A percentile compares a stretch with the other conserved stretches of the same genome.
phyloP scores from a whole-genome alignment of 2,888 invertebrate species.

The Platycheirus albimanus region DNA sequence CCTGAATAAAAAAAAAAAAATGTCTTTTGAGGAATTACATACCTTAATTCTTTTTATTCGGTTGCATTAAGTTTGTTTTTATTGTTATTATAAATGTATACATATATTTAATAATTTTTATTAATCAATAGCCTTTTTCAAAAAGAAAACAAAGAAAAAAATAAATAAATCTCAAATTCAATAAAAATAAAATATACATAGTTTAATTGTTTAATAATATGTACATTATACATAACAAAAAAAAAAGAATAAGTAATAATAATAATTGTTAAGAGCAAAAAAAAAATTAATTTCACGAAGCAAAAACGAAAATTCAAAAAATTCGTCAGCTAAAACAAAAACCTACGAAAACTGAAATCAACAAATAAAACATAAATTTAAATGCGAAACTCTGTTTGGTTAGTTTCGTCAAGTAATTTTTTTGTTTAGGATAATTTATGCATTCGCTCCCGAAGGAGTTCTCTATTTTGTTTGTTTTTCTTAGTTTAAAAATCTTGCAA shows the following conservation, averaged over 20 bases:
- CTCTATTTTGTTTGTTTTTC: constrained; percentile 30
- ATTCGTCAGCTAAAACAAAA: constrained; percentile 22
- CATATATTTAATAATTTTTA: constrained; percentile 34
- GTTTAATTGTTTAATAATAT: constrained; percentile 67
- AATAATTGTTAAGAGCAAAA: constrained; percentile 32
- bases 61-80: constrained; percentile 52
- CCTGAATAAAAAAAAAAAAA: neutral
- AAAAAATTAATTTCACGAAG: constrained; percentile 22
- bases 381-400: constrained; percentile 39
- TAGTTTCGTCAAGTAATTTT: neutral
- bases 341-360: constrained; percentile 8
- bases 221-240: constrained; percentile 73
- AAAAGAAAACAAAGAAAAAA: constrained; percentile 47
- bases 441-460: constrained; percentile 11
- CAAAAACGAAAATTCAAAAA: constrained; percentile 21
- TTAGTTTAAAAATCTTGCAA: constrained; percentile 47
- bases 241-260: constrained; percentile 12
- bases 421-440: constrained; percentile 41
- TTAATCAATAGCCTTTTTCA: constrained; percentile 53
- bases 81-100: constrained; percentile 36
- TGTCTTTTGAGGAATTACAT: constrained; percentile 58
- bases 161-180: constrained; percentile 70
- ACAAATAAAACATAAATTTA: constrained; percentile 17
- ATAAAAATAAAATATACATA: constrained; percentile 66
- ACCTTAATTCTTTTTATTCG: constrained; percentile 66